These are phyloP conservation scores for Phylloscopus collybita DNA, from an alignment of 2,797 vertebrate species.

Conservation along the genomic window DNA sequence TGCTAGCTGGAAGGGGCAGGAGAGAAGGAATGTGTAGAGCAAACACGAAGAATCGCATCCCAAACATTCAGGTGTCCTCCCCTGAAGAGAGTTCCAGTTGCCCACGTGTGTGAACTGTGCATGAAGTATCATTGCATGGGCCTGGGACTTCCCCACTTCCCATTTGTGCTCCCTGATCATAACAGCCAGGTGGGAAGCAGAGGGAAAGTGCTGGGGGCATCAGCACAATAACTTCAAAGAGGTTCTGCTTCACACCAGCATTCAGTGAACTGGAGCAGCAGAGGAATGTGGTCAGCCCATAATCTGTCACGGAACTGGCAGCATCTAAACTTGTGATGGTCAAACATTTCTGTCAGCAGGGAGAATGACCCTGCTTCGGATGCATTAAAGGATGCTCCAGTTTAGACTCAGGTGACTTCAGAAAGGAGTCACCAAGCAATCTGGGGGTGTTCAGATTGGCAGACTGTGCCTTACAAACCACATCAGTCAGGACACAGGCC, in stretches of 20 bases:
- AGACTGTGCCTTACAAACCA: background rate
- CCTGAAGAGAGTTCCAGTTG: background rate
- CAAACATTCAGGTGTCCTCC: background rate
- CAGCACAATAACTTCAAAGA: background rate
- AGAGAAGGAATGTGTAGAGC: background rate
- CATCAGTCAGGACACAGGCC: background rate
- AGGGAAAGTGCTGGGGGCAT: background rate
- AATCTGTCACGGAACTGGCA: background rate
- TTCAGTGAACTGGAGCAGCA: background rate
- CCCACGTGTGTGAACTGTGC: fast-evolving
- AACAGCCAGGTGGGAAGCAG: background rate
- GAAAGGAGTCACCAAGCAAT: background rate
- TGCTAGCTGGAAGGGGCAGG: constrained; percentile 81
- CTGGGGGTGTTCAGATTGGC: fast-evolving
- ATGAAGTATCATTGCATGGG: background rate
- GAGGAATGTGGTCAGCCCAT: background rate
- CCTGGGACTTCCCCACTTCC: background rate
- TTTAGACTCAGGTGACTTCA: background rate
- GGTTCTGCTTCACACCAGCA: background rate
- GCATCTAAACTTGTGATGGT: background rate
- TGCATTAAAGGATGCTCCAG: background rate
- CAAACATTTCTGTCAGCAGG: background rate
- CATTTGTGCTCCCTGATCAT: background rate
- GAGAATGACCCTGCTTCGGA: background rate
- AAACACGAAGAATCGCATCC: background rate